Evolutionary conservation across 2,888 invertebrate species (phyloP).

Genomic region (Holacanthella duospinosa): DNA sequence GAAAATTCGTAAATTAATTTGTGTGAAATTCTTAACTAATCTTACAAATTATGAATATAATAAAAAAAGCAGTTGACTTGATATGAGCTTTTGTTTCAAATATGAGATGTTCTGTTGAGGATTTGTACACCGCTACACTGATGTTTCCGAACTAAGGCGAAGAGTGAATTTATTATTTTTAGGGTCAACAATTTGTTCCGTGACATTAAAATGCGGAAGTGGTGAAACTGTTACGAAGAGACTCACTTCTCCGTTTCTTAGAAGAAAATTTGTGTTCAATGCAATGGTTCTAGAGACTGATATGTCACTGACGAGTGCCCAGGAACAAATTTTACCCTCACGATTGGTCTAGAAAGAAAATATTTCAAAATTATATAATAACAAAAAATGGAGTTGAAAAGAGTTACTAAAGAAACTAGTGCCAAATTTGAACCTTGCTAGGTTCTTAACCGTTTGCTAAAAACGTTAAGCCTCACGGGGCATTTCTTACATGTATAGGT

Average conservation of each 20-base stretch:
- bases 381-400: neutral
- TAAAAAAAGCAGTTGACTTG: too few relatives aligned
- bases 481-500: neutral
- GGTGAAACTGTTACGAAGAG: constrained; percentile 73
- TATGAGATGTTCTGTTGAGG: too few relatives aligned
- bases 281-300: constrained; percentile 74
- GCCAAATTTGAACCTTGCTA: too few relatives aligned
- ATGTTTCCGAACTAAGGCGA: constrained; percentile 89
- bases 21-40: too few relatives aligned
- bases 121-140: constrained; percentile 54
- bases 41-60: too few relatives aligned
- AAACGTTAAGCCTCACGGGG: neutral
- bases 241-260: constrained; percentile 85
- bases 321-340: constrained; percentile 59
- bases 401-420: too few relatives aligned
- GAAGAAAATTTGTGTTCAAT: constrained; percentile 75
- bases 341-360: constrained; percentile 27
- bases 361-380: neutral
- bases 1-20: too few relatives aligned
- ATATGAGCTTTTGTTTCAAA: too few relatives aligned
- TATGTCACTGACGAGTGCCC: constrained; percentile 91
- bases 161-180: constrained; percentile 91
- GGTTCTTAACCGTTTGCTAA: neutral
- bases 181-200: constrained; percentile 92
- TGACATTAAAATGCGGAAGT: constrained; percentile 86